Percentiles rank a stretch among this genome's conserved stretches.
Evolutionary conservation across 53 echinoderm and acorn worm species (phyloP).

Genomic region (Holothuria leucospilota): DNA sequence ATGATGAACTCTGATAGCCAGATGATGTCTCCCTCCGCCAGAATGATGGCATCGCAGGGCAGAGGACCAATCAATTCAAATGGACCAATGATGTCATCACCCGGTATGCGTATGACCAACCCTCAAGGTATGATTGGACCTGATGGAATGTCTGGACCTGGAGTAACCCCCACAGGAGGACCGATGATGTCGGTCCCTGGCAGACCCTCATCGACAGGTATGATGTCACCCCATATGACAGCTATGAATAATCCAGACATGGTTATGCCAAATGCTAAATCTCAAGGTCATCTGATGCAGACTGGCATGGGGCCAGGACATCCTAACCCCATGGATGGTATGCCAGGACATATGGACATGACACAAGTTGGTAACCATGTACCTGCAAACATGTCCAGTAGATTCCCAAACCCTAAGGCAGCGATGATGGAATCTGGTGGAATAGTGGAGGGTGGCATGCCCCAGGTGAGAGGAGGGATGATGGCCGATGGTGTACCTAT

Average conservation of each 20-base stretch:
- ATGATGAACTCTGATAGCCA: constrained; percentile 56
- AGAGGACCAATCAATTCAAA: constrained; percentile 52
- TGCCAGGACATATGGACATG: constrained; percentile 60
- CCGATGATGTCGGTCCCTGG: constrained; percentile 69
- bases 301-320: constrained; percentile 23
- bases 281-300: constrained; percentile 48
- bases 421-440: constrained; percentile 38
- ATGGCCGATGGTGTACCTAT: constrained; percentile 72
- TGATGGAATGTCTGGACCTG: constrained; percentile 54
- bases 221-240: constrained; percentile 72
- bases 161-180: constrained; percentile 44
- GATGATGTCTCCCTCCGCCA: constrained; percentile 52
- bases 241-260: not conserved
- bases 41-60: constrained; percentile 55
- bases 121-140: constrained; percentile 66
- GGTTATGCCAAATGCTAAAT: not conserved
- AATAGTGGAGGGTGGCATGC: constrained; percentile 62
- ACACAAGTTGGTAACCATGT: constrained; percentile 60
- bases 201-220: constrained; percentile 57
- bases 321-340: constrained; percentile 54
- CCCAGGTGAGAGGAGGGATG: constrained; percentile 56
- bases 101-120: constrained; percentile 57
- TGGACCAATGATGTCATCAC: constrained; percentile 72
- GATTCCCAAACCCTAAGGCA: constrained; percentile 66
- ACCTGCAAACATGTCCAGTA: constrained; percentile 48